phyloP scores from a whole-genome alignment of 53 echinoderm and acorn worm species.

The Echinarachnius parma region DNA sequence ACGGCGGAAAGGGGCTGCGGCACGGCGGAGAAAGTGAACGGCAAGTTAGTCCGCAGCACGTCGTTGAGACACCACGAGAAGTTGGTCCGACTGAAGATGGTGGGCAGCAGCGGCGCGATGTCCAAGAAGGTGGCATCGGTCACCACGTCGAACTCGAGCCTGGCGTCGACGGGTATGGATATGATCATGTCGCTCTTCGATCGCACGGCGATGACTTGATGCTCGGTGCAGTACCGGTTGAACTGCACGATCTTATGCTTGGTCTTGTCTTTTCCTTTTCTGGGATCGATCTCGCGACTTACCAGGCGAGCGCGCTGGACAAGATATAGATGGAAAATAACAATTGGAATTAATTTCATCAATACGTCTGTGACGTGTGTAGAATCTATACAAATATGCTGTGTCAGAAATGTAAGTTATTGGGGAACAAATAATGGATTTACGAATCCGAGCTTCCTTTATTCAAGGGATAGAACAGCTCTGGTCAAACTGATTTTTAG shows the following conservation, averaged over 20 bases:
- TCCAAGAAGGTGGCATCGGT: not conserved
- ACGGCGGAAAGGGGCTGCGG: conserved; percentile 15
- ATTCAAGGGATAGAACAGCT: no score
- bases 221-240: conserved; percentile 10
- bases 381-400: no score
- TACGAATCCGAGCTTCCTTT: no score
- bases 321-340: no score
- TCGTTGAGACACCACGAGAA: conserved; percentile 19
- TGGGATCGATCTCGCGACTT: not conserved
- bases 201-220: conserved; percentile 28
- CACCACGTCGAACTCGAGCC: conserved; percentile 5
- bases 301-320: conserved; percentile 16
- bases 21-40: not conserved
- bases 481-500: no score
- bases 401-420: no score
- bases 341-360: no score
- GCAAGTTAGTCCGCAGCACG: conserved; percentile 10
- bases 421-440: no score
- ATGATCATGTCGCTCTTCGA: not conserved
- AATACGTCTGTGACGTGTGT: no score
- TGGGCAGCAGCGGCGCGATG: not conserved
- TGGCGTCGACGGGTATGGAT: conserved; percentile 12
- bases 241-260: conserved; percentile 23
- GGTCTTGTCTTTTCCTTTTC: not conserved
- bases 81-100: conserved; percentile 22